Base-by-base conservation (phyloP, 2,113 vertebrate genomes). In the Scortum barcoo region DNA sequence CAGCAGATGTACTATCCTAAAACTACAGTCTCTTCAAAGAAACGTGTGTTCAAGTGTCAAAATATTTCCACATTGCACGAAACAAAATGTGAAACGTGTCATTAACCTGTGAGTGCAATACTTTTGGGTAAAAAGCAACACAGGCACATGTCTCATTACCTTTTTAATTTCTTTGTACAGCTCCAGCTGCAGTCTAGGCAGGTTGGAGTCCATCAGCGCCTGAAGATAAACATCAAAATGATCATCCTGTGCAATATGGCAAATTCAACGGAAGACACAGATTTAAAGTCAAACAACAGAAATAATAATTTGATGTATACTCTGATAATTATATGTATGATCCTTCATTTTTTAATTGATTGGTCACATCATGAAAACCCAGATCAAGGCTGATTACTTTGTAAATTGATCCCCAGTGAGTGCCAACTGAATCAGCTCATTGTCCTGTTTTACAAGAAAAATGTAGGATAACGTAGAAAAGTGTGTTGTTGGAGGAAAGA, bases 81-180 rank as follows among this genome's bases (percentile, higher is more conserved):
- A 76, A 30, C 33, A 36, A 22, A 36, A 60, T 22, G 20, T n/a
- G 58, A 48, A 62, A 51, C 0, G 0, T 7, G 20, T 72, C 33
- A 69, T 16, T 12, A 48, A 3, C 51, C 38, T 28, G 46, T 16
- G 20, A 80, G 1, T 36, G 58, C 30, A 48, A 30, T 1, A 11
- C 20, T 20, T 9, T 38, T 5, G 7, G 5, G 42, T 14, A 20
- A 3, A 17, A 44, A 54, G 11, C 5, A 22, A 12, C 7, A 17
- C 26, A 48, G 30, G 58, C 7, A 48, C 2, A 46, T 5, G 1
- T 60, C 26, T 48, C 5, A 30, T 76, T 89, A 99, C 98, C 97
- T 99, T 99, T 95, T 99, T 99, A 81, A 99, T 98, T 91, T 99
- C 98, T 95, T 99, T 99, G 87, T 99, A 99, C 7, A 99, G 95